These are phyloP conservation scores for Lucinisca nassula DNA, from an alignment of 2,888 invertebrate genomes.

Conservation along the genomic window DNA sequence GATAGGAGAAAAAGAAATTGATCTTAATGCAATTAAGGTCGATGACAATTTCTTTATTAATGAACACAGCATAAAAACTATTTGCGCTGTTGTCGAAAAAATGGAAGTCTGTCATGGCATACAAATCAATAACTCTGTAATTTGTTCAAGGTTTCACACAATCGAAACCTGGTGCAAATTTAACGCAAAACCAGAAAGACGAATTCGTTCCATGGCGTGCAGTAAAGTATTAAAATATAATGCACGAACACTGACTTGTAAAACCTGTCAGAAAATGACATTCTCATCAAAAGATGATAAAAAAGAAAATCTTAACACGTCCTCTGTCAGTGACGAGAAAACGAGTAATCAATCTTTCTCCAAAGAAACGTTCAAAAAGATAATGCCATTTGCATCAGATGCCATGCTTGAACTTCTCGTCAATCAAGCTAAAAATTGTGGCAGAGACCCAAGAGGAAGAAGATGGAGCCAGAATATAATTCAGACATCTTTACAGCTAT, in stretches of 20 bases:
- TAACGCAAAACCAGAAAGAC: no score
- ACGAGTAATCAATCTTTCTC: background rate
- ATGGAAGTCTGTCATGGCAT: constrained; percentile 29
- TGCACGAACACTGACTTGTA: no score
- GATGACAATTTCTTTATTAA: background rate
- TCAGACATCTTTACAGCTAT: constrained; percentile 49
- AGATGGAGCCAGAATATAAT: constrained; percentile 46
- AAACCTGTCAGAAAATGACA: no score
- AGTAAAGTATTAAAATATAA: no score
- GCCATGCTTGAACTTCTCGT: constrained; percentile 46
- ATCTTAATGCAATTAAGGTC: background rate
- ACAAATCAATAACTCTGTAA: no score
- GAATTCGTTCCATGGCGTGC: no score
- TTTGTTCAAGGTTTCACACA: no score
- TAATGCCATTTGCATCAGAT: constrained; percentile 34
- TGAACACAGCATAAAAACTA: background rate
- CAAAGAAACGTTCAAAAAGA: constrained; percentile 23
- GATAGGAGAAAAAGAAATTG: constrained; percentile 10
- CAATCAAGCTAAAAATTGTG: constrained; percentile 40
- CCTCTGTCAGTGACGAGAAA: background rate
- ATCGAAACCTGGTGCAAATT: no score
- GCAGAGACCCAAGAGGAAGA: constrained; percentile 30
- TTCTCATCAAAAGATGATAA: no score
- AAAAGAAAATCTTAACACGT: background rate
- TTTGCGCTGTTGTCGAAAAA: background rate